Evolutionary conservation across 2,797 vertebrate species (phyloP), one percentile per base, ranked within the genome.

Genomic region (Enteromius afrohamiltoni): DNA sequence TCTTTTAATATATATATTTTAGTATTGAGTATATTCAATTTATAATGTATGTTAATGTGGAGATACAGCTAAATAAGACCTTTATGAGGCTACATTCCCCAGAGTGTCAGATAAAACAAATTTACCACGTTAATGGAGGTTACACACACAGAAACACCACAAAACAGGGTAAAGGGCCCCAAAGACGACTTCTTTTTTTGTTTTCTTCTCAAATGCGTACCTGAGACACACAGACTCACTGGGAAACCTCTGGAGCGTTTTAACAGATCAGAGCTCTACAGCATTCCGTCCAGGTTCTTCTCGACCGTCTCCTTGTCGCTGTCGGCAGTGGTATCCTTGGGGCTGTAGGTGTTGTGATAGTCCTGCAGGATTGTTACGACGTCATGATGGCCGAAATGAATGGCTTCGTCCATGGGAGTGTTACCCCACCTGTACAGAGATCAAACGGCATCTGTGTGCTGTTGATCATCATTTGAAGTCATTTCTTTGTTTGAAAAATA

Each of bases 301-400:
- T 98, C 96, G 9, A 97, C 96, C 0, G 92, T 97, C 93, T 97
- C 94, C 84, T 97, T 96, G 17, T 94, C 92, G 0, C 92, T 88
- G 26, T 17, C 87, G 21, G 91, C 64, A 9, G 90, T 74, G 75
- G 89, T 93, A 3, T 96, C 96, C 79, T 94, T 94, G 7, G 97
- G 97, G 1, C 95, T 97, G 92, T 97, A 97, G 79, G 97, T 94
- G 88, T 91, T 96, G 93, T 98, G 96, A 91, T 98, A 98, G 3
- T 99, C 97, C 10, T 96, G 96, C 53, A 99, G 97, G 87, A 99
- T 97, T 89, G 96, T 97, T 82, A 99, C 96, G 1, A 99, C 96
- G 6, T 99, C 98, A 0, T 99, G 98, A 92, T 99, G 98, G 89
- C 98, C 98, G 1, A 99, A 99, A 90, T 99, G 98, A 86, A 98